Conservation (phyloP, 2,888 invertebrate genomes). For the Pediacus dermestoides region DNA sequence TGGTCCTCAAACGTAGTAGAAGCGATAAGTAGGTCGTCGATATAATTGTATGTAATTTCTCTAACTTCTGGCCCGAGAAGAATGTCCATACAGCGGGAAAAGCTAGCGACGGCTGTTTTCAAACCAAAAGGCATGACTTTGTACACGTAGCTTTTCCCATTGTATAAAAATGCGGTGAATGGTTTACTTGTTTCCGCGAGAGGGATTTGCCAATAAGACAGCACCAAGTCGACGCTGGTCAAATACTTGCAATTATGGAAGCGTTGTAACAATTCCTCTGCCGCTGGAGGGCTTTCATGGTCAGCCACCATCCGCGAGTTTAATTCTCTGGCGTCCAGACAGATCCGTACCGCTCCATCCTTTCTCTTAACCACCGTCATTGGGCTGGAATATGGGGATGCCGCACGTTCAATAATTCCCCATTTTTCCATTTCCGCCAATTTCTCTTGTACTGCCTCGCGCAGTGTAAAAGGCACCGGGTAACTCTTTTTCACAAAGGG, state of each 20-base stretch:
- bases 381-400: constrained; percentile 14
- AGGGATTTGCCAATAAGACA: constrained; percentile 8
- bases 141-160: constrained; percentile 1
- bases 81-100: constrained; percentile 1
- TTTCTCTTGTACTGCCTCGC: constrained; percentile 9
- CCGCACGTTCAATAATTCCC: constrained; percentile 10
- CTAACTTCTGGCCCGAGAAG: constrained; percentile 26
- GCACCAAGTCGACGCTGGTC: not conserved
- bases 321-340: constrained; percentile 13
- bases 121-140: constrained; percentile 6
- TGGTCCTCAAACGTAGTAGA: constrained; percentile 25
- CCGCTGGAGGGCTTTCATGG: constrained; percentile 4
- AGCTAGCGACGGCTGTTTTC: constrained; percentile 3
- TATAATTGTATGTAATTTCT: constrained; percentile 27
- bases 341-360: constrained; percentile 13
- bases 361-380: constrained; percentile 14
- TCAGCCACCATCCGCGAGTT: constrained; percentile 7
- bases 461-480: constrained; percentile 12
- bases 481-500: constrained; percentile 12
- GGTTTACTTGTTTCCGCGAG: not conserved
- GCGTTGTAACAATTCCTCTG: constrained; percentile 2
- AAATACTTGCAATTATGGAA: not conserved
- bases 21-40: constrained; percentile 33
- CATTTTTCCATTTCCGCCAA: constrained; percentile 13
- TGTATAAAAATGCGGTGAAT: constrained; percentile 5